Percentiles rank a stretch among this genome's conserved stretches.
Evolutionary conservation across 2,888 invertebrate genomes (phyloP).

Genomic region (Lucinisca nassula): DNA sequence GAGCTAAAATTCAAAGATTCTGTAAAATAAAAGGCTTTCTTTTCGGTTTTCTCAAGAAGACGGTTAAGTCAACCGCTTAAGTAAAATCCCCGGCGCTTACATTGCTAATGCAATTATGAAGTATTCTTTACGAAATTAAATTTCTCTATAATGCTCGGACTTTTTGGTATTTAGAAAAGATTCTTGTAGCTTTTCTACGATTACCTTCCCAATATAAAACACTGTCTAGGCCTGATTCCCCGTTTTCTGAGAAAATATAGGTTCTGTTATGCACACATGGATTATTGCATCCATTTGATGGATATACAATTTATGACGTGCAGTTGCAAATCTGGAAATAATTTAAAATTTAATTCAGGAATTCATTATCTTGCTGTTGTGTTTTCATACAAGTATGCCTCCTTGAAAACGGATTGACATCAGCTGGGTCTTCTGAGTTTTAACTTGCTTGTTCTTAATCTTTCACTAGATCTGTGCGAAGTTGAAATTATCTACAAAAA

Average conservation of each 20-base stretch:
- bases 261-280: background rate
- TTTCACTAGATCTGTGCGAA: too few relatives aligned
- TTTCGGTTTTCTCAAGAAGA: slow-evolving; percentile 37
- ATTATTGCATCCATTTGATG: background rate
- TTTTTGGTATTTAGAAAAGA: slow-evolving; percentile 72
- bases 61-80: slow-evolving; percentile 61
- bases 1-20: slow-evolving; percentile 48
- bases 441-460: too few relatives aligned
- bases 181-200: slow-evolving; percentile 66
- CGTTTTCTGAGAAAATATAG: slow-evolving; percentile 7
- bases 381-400: too few relatives aligned
- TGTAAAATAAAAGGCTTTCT: slow-evolving; percentile 59
- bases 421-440: too few relatives aligned
- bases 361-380: background rate
- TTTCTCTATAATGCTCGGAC: slow-evolving; percentile 72
- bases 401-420: too few relatives aligned
- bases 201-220: slow-evolving; percentile 60
- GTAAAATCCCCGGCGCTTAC: slow-evolving; percentile 61
- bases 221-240: background rate
- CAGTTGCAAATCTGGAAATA: background rate
- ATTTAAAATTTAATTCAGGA: background rate
- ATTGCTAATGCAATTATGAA: slow-evolving; percentile 72
- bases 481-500: too few relatives aligned
- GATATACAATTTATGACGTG: background rate
- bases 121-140: slow-evolving; percentile 73